Evolutionary conservation across 2,888 invertebrate species (phyloP).

Genomic region (Drepanosiphum platanoidis): DNA sequence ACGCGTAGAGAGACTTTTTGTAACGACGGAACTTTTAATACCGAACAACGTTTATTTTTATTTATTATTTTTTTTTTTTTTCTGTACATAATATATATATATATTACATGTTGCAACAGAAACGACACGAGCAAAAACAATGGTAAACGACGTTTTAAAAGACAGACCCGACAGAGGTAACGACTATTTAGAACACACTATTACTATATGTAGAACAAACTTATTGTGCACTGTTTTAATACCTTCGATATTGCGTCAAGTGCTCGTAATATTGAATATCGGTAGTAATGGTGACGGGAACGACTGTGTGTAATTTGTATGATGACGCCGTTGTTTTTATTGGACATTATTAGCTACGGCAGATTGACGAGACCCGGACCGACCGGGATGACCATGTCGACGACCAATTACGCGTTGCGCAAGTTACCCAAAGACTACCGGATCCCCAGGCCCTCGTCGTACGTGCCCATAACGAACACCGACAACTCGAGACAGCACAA

Average conservation of each 20-base stretch:
- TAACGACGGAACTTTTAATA: slow-evolving; percentile 36
- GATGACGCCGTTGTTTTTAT: slow-evolving; percentile 55
- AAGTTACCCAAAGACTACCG: slow-evolving; percentile 44
- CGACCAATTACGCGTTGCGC: slow-evolving; percentile 54
- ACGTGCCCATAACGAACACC: slow-evolving; percentile 49
- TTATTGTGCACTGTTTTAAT: slow-evolving; percentile 57
- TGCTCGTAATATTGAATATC: slow-evolving; percentile 47
- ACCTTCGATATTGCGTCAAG: slow-evolving; percentile 37
- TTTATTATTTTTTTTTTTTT: slow-evolving; percentile 18
- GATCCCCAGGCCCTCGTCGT: slow-evolving; percentile 22
- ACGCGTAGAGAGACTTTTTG: neutral
- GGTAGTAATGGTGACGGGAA: slow-evolving; percentile 48
- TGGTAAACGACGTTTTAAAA: slow-evolving; percentile 65
- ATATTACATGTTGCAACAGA: slow-evolving; percentile 55
- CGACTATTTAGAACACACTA: slow-evolving; percentile 59
- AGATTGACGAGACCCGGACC: slow-evolving; percentile 50
- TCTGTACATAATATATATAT: slow-evolving; percentile 42
- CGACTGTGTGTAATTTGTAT: slow-evolving; percentile 48
- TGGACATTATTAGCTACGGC: slow-evolving; percentile 52
- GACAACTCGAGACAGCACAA: slow-evolving; percentile 1
- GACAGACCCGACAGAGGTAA: slow-evolving; percentile 70
- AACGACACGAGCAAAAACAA: slow-evolving; percentile 51
- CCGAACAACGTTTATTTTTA: neutral
- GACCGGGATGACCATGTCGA: slow-evolving; percentile 46
- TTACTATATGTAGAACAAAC: slow-evolving; percentile 52